A percentile compares a stretch with the other conserved stretches of the same genome.
These are phyloP conservation scores for Peucedramus taeniatus DNA, from an alignment of 2,113 vertebrate species.

Conservation along the genomic window DNA sequence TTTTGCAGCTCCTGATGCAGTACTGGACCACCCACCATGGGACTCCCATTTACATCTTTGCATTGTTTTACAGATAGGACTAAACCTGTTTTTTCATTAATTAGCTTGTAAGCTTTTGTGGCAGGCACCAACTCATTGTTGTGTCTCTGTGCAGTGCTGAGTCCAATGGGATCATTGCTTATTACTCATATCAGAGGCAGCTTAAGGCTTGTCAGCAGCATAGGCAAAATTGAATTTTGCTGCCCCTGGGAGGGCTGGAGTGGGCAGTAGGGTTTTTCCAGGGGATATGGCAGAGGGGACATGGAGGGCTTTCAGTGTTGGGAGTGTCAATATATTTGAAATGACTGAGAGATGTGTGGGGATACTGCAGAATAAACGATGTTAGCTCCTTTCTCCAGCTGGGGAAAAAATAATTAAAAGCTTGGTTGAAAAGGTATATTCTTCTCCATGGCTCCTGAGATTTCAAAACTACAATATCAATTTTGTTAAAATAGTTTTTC, in stretches of 20 bases:
- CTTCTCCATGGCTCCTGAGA: neutral
- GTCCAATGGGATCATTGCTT: conserved; percentile 25
- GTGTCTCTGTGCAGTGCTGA: neutral
- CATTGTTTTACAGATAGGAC: neutral
- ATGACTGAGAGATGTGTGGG: neutral
- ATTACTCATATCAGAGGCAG: conserved; percentile 34
- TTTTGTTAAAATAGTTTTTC: neutral
- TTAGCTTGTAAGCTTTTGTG: conserved; percentile 38
- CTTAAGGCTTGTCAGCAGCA: neutral
- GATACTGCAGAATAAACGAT: neutral
- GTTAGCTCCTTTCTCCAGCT: neutral
- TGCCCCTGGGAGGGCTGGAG: neutral
- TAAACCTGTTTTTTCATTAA: conserved; percentile 24
- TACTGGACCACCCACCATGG: neutral
- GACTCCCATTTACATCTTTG: neutral
- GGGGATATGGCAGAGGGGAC: neutral
- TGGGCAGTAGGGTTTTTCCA: neutral
- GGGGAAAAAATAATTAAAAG: neutral
- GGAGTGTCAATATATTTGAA: neutral
- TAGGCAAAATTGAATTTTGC: conserved; percentile 27
- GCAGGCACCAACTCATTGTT: neutral
- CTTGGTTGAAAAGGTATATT: neutral
- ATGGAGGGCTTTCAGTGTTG: neutral
- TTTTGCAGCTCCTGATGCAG: neutral
- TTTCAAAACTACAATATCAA: neutral